Evolutionary conservation across 1,140 invertebrate genomes (phyloP).

Genomic region (Meloidogyne chitwoodi): DNA sequence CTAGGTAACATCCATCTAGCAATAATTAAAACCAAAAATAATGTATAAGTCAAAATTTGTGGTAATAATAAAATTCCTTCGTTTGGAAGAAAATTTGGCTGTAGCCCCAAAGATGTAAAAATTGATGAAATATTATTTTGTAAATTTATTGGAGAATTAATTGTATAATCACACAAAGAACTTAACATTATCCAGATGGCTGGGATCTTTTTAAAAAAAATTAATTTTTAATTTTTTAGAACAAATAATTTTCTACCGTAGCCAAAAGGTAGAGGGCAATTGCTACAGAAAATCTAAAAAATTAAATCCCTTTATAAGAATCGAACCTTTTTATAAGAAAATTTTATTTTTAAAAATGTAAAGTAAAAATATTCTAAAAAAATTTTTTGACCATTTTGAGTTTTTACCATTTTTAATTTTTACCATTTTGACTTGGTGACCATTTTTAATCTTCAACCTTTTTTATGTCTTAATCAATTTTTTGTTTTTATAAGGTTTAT

Average conservation of each 20-base stretch:
- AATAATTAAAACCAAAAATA: slow-evolving; percentile 62
- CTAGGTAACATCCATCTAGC: slow-evolving; percentile 63
- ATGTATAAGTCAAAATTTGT: slow-evolving; percentile 68
- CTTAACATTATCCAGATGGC: slow-evolving; percentile 56
- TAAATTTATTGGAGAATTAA: background rate
- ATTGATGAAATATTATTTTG: background rate
- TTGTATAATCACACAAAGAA: slow-evolving; percentile 35
- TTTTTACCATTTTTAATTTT: no score
- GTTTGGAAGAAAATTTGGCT: background rate
- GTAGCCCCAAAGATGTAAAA: background rate
- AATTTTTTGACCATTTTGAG: no score
- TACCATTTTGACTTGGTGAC: no score
- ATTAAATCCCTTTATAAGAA: no score
- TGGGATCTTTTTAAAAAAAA: slow-evolving; percentile 33
- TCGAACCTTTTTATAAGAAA: no score
- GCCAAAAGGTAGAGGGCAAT: background rate
- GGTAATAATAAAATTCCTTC: slow-evolving; percentile 69
- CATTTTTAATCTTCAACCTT: no score
- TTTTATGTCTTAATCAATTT: no score
- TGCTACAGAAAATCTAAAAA: background rate
- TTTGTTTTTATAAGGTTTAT: no score
- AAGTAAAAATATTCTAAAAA: no score
- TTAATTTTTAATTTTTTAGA: background rate
- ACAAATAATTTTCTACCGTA: background rate
- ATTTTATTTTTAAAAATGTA: no score